phyloP scores from a whole-genome alignment of 2,113 vertebrate genomes.

The Haemorhous mexicanus region DNA sequence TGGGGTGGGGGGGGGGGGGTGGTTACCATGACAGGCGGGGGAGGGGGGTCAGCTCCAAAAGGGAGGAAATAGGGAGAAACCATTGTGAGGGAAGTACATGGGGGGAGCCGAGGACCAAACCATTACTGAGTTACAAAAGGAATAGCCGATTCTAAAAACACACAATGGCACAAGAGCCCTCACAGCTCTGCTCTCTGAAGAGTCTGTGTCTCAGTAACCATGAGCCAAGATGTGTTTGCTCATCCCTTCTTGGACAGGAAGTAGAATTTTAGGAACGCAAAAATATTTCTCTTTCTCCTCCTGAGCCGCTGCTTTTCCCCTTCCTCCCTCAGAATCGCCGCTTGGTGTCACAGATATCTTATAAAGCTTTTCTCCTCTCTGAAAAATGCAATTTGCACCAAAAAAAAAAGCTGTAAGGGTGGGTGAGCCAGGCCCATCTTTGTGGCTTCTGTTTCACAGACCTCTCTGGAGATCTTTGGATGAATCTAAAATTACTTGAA shows the following conservation, averaged over 20 bases:
- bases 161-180: not conserved
- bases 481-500: not conserved
- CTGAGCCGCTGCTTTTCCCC: not conserved
- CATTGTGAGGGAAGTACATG: too few species aligned
- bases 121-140: too few species aligned
- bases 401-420: not conserved
- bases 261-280: not conserved
- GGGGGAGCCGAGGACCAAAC: too few species aligned
- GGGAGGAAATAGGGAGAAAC: too few species aligned
- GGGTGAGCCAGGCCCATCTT: not conserved
- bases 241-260: not conserved
- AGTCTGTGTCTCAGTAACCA: not conserved
- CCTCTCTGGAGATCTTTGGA: not conserved
- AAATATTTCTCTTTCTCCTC: not conserved
- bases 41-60: too few species aligned
- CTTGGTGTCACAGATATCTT: not conserved
- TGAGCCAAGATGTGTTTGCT: not conserved
- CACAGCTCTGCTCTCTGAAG: not conserved
- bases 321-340: not conserved
- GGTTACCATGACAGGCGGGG: too few species aligned
- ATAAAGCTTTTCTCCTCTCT: not conserved
- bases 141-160: too few species aligned
- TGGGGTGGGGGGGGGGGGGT: too few species aligned
- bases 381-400: not conserved
- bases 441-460: not conserved